Percentiles rank a stretch among this genome's conserved stretches.
Conservation (phyloP, 2,797 vertebrate species). For the Gymnothorax javanicus region DNA sequence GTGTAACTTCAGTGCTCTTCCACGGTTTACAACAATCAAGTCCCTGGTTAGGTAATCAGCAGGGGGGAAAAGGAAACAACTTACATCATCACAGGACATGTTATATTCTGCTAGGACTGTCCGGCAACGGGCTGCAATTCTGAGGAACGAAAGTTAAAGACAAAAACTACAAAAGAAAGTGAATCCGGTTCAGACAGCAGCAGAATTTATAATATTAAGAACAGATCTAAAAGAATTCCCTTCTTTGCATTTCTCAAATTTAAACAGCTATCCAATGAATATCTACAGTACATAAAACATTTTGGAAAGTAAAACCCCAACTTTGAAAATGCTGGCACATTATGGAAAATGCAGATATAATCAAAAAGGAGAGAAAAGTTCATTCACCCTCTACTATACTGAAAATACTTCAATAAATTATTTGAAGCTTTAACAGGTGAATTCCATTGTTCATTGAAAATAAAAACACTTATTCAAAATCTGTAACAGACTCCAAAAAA, state of each 20-base stretch:
- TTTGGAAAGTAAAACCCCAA: no score
- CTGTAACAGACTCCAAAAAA: no score
- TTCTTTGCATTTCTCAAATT: no score
- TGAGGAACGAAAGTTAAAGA: slow-evolving; percentile 59
- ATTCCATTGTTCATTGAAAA: no score
- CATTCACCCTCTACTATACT: no score
- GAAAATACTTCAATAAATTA: no score
- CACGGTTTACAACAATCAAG: neutral
- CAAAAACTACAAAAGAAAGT: slow-evolving; percentile 17
- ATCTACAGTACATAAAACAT: neutral
- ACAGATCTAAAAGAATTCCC: no score
- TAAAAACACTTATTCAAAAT: no score
- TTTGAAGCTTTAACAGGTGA: no score
- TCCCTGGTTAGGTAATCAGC: neutral
- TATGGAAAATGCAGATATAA: no score
- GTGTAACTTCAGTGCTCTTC: neutral
- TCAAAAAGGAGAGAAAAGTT: no score
- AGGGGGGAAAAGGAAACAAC: slow-evolving; percentile 54
- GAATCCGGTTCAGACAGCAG: neutral
- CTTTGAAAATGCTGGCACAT: neutral
- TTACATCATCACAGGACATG: slow-evolving; percentile 99
- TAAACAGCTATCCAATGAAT: no score
- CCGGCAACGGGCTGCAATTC: slow-evolving; percentile 95
- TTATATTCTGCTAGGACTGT: slow-evolving; percentile 98
- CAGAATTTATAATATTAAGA: neutral